Evolutionary conservation across 2,797 vertebrate genomes (phyloP).

Genomic region (Ceyx erithaca): DNA sequence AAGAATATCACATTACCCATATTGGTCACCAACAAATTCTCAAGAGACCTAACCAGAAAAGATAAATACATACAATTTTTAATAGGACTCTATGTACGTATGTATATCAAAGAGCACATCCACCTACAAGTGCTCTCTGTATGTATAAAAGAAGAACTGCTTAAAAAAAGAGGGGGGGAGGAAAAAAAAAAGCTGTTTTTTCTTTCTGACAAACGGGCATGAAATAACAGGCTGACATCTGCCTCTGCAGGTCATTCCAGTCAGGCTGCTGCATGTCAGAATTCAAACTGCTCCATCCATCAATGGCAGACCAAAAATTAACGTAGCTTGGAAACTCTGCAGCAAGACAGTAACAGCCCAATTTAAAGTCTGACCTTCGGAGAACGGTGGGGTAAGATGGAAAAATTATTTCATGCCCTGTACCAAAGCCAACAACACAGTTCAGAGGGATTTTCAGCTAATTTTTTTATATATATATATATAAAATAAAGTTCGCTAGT

Average conservation of each 20-base stretch:
- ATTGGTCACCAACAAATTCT: background rate
- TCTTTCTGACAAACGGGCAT: slow-evolving; percentile 82
- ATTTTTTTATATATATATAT: slow-evolving; percentile 23
- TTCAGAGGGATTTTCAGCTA: slow-evolving; percentile 75
- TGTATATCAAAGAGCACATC: background rate
- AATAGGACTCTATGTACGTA: background rate
- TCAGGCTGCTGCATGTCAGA: slow-evolving; percentile 81
- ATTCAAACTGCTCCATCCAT: slow-evolving; percentile 86
- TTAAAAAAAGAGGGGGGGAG: background rate
- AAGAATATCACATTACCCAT: background rate
- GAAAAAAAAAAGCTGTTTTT: slow-evolving; percentile 60
- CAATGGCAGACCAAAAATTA: slow-evolving; percentile 81
- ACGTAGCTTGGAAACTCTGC: slow-evolving; percentile 78
- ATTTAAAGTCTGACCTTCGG: slow-evolving; percentile 82
- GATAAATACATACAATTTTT: background rate
- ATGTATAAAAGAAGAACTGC: slow-evolving; percentile 20
- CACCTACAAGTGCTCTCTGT: background rate
- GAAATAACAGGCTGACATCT: slow-evolving; percentile 83
- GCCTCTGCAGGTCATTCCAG: slow-evolving; percentile 82
- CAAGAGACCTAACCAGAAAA: background rate
- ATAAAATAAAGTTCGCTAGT: slow-evolving; percentile 55
- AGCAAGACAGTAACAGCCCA: slow-evolving; percentile 80
- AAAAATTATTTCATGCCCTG: slow-evolving; percentile 82
- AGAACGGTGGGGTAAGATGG: slow-evolving; percentile 67
- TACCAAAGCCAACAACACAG: slow-evolving; percentile 72